Percentiles rank a stretch among this genome's conserved stretches.
These are phyloP conservation scores for Knipowitschia caucasica DNA, from an alignment of 2,797 vertebrate genomes.

Conservation along the genomic window DNA sequence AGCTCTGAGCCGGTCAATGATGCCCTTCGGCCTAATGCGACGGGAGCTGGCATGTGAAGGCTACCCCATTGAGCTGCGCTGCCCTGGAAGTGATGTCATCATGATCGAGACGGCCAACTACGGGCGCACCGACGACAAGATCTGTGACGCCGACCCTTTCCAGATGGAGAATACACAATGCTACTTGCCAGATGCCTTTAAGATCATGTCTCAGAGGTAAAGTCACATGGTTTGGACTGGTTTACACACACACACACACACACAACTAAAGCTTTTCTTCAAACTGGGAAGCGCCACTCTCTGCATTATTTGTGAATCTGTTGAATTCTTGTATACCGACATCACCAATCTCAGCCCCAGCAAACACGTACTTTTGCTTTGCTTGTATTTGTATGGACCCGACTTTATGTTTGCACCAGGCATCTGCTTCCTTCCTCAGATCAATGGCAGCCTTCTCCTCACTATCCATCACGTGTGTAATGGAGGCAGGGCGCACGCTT, in stretches of 20 bases:
- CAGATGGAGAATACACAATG: constrained; percentile 97
- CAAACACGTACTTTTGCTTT: constrained; percentile 4
- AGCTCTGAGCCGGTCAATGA: constrained; percentile 88
- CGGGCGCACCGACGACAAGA: constrained; percentile 91
- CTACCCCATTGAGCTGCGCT: constrained; percentile 91
- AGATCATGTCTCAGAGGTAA: constrained; percentile 94
- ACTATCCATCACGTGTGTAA: constrained; percentile 72
- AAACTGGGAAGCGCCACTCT: not conserved
- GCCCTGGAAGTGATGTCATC: constrained; percentile 93
- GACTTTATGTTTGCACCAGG: constrained; percentile 56
- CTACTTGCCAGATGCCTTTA: constrained; percentile 90
- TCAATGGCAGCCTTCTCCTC: constrained; percentile 69
- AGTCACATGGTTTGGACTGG: constrained; percentile 50
- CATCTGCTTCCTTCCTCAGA: constrained; percentile 68
- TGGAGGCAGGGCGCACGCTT: constrained; percentile 58
- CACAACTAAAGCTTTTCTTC: constrained; percentile 19
- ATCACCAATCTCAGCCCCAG: constrained; percentile 10
- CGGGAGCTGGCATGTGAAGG: constrained; percentile 91
- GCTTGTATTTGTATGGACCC: constrained; percentile 41
- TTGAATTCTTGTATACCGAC: constrained; percentile 29
- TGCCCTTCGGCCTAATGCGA: constrained; percentile 90
- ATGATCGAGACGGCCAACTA: constrained; percentile 95
- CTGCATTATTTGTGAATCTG: constrained; percentile 33
- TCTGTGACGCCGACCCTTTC: constrained; percentile 92
- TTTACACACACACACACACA: too few species aligned